phyloP scores from a whole-genome alignment of 2,888 invertebrate genomes.

The Dendrolimus pini region DNA sequence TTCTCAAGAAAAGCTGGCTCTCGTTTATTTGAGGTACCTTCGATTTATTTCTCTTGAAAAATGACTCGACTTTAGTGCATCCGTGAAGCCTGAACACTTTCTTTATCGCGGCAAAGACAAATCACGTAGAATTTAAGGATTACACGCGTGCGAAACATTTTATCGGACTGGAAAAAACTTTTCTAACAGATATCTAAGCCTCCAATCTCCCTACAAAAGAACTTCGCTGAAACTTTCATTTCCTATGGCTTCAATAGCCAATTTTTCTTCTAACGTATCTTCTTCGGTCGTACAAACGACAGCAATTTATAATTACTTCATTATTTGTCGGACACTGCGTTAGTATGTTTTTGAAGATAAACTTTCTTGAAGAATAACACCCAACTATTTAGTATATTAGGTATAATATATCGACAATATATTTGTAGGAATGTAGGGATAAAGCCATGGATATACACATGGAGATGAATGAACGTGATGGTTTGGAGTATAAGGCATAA shows the following conservation, averaged over 20 bases:
- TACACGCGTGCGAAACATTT: constrained; percentile 62
- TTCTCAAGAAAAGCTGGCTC: constrained; percentile 1
- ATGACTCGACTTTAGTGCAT: constrained; percentile 31
- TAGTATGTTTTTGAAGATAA: too few relatives aligned
- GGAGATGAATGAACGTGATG: too few relatives aligned
- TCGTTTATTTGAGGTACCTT: constrained; percentile 8
- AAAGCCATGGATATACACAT: too few relatives aligned
- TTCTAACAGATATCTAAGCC: constrained; percentile 54
- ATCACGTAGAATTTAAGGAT: constrained; percentile 58
- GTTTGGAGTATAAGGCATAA: too few relatives aligned
- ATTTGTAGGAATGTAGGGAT: too few relatives aligned
- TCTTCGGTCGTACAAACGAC: constrained; percentile 8
- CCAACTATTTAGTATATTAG: too few relatives aligned
- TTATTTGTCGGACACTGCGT: too few relatives aligned
- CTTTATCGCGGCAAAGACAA: constrained; percentile 54
- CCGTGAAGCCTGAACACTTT: constrained; percentile 24
- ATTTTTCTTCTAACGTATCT: constrained; percentile 29
- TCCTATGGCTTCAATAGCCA: constrained; percentile 40
- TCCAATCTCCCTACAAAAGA: constrained; percentile 51
- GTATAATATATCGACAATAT: too few relatives aligned
- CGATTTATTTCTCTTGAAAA: constrained; percentile 21
- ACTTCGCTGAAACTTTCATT: constrained; percentile 49
- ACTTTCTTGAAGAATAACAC: too few relatives aligned
- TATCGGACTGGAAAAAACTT: constrained; percentile 52
- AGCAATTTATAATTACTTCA: too few relatives aligned